A percentile compares a stretch with the other conserved stretches of the same genome.
phyloP scores from a whole-genome alignment of 2,888 invertebrate genomes.

The Drosophila vallismaia region DNA sequence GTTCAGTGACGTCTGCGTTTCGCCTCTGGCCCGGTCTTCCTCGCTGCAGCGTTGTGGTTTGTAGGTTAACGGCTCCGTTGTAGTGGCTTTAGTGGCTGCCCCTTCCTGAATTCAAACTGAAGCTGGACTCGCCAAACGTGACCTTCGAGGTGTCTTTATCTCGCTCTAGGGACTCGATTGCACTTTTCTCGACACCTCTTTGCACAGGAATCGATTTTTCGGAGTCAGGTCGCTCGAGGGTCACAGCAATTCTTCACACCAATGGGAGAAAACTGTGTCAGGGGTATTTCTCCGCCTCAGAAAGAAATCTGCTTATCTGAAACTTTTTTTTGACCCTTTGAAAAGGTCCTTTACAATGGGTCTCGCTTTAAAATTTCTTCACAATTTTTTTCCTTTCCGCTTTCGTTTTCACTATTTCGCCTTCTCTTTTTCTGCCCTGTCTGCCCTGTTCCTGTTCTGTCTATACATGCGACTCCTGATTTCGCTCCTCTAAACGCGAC shows the following conservation, averaged over 20 bases:
- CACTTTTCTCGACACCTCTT: constrained; percentile 14
- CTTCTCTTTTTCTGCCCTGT: constrained; percentile 20
- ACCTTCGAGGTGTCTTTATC: constrained; percentile 28
- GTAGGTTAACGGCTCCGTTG: constrained; percentile 83
- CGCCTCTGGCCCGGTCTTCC: constrained; percentile 11
- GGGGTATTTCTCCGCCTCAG: not conserved
- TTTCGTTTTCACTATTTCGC: constrained; percentile 68
- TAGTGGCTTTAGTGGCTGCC: constrained; percentile 81
- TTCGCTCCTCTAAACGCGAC: constrained; percentile 36
- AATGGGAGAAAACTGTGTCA: constrained; percentile 31
- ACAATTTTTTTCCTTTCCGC: constrained; percentile 41
- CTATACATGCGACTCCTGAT: constrained; percentile 7
- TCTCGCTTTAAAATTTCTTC: not conserved
- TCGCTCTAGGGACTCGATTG: constrained; percentile 18
- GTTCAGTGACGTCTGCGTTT: constrained; percentile 64
- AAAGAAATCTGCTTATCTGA: not conserved
- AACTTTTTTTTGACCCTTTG: not conserved
- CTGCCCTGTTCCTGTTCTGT: not conserved
- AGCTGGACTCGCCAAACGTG: constrained; percentile 25
- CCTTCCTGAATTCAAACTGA: constrained; percentile 38
- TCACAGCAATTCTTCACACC: constrained; percentile 16
- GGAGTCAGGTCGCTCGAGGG: constrained; percentile 15
- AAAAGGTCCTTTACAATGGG: not conserved
- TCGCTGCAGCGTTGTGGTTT: constrained; percentile 26
- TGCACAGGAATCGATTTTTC: constrained; percentile 42